Evolutionary conservation across 2,888 invertebrate species (phyloP).

Genomic region (Epistrophe grossulariae): DNA sequence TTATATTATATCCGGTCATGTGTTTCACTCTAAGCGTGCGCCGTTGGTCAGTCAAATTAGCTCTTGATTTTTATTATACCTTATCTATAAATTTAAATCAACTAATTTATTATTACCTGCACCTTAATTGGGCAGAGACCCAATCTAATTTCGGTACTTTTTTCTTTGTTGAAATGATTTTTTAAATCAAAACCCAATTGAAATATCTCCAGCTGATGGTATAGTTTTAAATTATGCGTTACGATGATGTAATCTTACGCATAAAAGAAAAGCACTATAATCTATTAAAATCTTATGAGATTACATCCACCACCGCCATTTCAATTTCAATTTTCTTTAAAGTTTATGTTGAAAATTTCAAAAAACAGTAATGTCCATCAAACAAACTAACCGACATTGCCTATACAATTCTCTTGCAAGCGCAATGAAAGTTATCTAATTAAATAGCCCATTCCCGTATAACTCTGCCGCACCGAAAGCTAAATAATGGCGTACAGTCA

Average conservation of each 20-base stretch:
- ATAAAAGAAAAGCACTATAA: constrained; percentile 2
- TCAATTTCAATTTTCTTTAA: constrained; percentile 17
- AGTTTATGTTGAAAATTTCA: constrained; percentile 10
- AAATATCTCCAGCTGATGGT: background rate
- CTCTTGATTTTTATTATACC: background rate
- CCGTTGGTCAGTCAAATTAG: background rate
- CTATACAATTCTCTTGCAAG: background rate
- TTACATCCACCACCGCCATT: background rate
- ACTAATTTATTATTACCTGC: constrained; percentile 2
- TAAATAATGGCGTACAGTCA: background rate
- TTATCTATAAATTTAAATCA: background rate
- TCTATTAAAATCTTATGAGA: constrained; percentile 6
- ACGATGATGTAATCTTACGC: constrained; percentile 21
- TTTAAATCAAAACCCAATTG: constrained; percentile 27
- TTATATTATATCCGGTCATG: constrained; percentile 8
- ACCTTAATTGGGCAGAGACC: constrained; percentile 8
- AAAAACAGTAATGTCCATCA: constrained; percentile 31
- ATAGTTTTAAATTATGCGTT: background rate
- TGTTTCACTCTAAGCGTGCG: background rate
- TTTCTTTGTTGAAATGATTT: background rate
- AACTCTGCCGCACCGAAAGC: background rate
- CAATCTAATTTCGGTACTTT: background rate
- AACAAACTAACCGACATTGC: constrained; percentile 24
- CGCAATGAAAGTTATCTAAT: constrained; percentile 36
- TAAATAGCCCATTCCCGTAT: constrained; percentile 19